Base-by-base conservation (phyloP, 2,113 vertebrate species). In the Chrysemys picta region DNA sequence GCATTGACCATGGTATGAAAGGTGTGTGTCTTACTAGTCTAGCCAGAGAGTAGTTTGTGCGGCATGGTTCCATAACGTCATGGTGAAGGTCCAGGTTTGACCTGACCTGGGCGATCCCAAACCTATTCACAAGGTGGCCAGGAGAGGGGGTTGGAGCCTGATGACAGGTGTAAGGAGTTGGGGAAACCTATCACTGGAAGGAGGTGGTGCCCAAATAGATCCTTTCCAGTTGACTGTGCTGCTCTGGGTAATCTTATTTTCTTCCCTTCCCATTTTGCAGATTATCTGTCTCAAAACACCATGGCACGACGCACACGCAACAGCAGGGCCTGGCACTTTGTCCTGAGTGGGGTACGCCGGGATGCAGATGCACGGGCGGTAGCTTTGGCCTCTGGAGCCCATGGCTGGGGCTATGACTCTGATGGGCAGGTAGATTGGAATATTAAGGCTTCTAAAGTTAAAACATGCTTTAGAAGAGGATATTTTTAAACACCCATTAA, bases 251-350 rank as follows among this genome's bases (percentile, higher is more conserved):
- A 96, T 35, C 22, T 47, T 6, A 0, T 69, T 54, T 38, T 6
- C 52, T 35, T 82, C 49, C 76, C 45, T 88, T 24, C 7, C 8
- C 6, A 22, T 53, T 35, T 45, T 1, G 0, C 93, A 96, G 97
- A 94, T 6, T 97, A 96, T 75, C 82, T 97, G 21, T 86, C 69
- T 0, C 59, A 1, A 78, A 82, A 56, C 91, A 94, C 91, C 97
- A 99, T 99, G 99, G 99, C 99, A 2, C 98, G 99, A 56, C 98
- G 99, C 57, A 98, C 98, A 4, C 98, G 99, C 84, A 99, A 98
- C 97, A 99, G 99, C 96, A 98, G 99, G 52, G 99, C 99, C 4
- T 99, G 99, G 99, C 98, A 98, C 69, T 99, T 99, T 2, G 99
- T 99, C 25, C 98, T 99, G 97, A 99, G 99, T 0, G 99, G 99